Conservation (phyloP, 2,113 vertebrate species). For the Cyanoderma ruficeps region DNA sequence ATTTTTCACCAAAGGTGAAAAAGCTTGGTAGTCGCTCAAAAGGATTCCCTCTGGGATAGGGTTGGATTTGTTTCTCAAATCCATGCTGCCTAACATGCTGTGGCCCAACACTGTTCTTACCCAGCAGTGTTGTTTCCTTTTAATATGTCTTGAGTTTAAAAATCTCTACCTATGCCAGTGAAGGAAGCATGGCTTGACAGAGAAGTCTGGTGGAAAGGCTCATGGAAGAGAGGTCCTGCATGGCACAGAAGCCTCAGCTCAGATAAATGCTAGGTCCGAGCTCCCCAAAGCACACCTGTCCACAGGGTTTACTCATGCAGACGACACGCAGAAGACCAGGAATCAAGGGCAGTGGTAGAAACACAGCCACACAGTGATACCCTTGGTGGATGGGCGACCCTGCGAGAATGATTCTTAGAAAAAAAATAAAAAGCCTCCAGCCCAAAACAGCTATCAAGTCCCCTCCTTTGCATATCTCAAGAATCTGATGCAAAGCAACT, state of each 20-base stretch:
- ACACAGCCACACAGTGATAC: rapidly evolving
- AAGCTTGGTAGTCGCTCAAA: background rate
- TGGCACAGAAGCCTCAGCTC: background rate
- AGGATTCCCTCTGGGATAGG: background rate
- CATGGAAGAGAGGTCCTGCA: background rate
- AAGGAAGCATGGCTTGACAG: background rate
- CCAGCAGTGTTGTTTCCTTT: background rate
- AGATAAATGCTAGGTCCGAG: background rate
- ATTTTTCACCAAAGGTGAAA: background rate
- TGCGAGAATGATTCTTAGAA: background rate
- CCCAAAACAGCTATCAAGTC: background rate
- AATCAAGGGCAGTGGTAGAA: background rate
- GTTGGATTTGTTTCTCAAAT: background rate
- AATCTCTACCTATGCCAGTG: background rate
- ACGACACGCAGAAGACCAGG: background rate
- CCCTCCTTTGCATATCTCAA: rapidly evolving
- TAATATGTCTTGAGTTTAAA: background rate
- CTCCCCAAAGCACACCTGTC: background rate
- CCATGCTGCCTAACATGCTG: background rate
- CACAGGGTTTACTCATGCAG: background rate
- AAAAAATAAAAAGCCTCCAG: background rate
- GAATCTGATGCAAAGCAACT: background rate
- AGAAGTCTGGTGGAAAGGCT: background rate
- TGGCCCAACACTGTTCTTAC: background rate
- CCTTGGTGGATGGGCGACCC: background rate